phyloP scores from a whole-genome alignment of 1,140 invertebrate species.

The Gyrodactylus bullatarudis region DNA sequence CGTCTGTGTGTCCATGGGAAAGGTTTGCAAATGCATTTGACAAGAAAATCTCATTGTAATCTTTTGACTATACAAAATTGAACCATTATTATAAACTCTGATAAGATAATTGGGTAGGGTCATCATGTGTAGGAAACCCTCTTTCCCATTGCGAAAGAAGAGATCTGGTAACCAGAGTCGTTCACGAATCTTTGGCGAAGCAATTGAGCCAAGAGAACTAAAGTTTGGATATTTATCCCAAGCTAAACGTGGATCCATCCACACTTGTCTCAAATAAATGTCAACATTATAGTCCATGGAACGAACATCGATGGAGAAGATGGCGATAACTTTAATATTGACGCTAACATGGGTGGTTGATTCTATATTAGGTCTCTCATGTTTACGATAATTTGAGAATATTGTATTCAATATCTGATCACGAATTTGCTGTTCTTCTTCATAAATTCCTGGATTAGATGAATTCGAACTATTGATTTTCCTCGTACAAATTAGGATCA shows the following conservation, averaged over 20 bases:
- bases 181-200: slow-evolving; percentile 10
- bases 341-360: not conserved
- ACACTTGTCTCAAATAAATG: slow-evolving; percentile 6
- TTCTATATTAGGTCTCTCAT: slow-evolving; percentile 1
- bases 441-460: no score
- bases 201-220: slow-evolving; percentile 29
- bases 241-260: slow-evolving; percentile 4
- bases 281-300: slow-evolving; percentile 6
- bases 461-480: no score
- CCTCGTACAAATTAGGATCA: no score
- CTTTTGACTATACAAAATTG: slow-evolving; percentile 25
- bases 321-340: slow-evolving; percentile 4
- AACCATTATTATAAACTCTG: slow-evolving; percentile 27
- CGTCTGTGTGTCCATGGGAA: slow-evolving; percentile 10
- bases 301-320: not conserved
- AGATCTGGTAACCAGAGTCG: slow-evolving; percentile 30
- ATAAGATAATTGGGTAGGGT: slow-evolving; percentile 31
- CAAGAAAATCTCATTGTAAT: slow-evolving; percentile 8
- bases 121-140: slow-evolving; percentile 16
- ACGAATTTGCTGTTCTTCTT: not conserved
- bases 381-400: slow-evolving; percentile 1
- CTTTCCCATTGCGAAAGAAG: slow-evolving; percentile 33
- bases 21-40: slow-evolving; percentile 8
- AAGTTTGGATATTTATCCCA: slow-evolving; percentile 14
- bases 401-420: not conserved